Evolutionary conservation across 2,113 vertebrate species (phyloP), one percentile per base, ranked within the genome.

Genomic region (Litocranius walleri): DNA sequence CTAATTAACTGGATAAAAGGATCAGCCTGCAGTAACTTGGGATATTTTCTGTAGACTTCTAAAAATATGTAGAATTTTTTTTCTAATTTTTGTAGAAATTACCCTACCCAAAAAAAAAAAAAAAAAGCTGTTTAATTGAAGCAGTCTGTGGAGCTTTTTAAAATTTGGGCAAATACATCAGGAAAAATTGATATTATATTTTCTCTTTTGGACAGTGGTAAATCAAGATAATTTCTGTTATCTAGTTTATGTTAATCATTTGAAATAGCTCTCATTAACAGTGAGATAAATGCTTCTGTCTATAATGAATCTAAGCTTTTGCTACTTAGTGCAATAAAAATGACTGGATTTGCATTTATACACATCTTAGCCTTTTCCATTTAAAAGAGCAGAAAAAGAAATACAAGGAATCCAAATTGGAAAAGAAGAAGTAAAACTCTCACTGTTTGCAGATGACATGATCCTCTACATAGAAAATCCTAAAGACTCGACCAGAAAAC

Each of bases 271-370:
- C 50, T 85, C 62, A 6, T 90, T 78, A 85, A 13, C 19, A 93
- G 52, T 61, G 74, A 62, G 23, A 30, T 71, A 30, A 90, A 90
- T 67, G 62, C 21, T 86, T 95, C 52, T 56, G 67, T 67, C 71
- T 80, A 9, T 57, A 90, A 96, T 78, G 77, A 94, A 93, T 40
- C 43, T 43, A 89, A 96, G n/a, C 15, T 92, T 90, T 87, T 90
- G 27, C 52, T 88, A 83, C 9, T 45, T 87, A 52, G 40, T 57
- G 5, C 10, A 94, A 78, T 97, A 54, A 94, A 92, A 92, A 92
- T 74, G 29, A 78, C 33, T 92, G 4, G 13, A 87, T 83, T 71
- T 88, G 7, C 36, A 89, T 64, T 90, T 87, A 84, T 25, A 80
- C 1, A 50, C 5, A 92, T 10, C 5, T 83, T 15, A 23, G 54